These are phyloP conservation scores for Schizopygopsis malacanthus DNA, from an alignment of 2,797 vertebrate species.

Conservation along the genomic window DNA sequence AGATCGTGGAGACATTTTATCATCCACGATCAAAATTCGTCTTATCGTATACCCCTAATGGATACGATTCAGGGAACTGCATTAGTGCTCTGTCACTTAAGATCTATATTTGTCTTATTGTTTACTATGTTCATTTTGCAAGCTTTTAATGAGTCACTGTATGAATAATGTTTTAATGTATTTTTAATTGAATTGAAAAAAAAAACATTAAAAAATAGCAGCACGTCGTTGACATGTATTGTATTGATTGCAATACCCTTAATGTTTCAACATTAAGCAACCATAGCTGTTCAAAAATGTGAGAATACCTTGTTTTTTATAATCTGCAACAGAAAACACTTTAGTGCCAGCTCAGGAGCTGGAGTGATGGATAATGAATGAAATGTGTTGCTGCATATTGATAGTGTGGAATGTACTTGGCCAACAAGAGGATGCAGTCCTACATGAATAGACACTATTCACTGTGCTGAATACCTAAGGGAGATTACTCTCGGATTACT, in stretches of 20 bases:
- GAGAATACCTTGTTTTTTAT: not conserved
- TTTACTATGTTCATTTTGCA: not conserved
- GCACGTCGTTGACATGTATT: not conserved
- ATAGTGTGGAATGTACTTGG: slow-evolving; percentile 36
- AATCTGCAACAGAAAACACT: not conserved
- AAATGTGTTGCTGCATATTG: slow-evolving; percentile 20
- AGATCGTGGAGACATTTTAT: no score
- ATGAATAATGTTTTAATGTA: not conserved
- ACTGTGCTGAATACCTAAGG: slow-evolving; percentile 13
- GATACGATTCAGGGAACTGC: not conserved
- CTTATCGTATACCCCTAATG: not conserved
- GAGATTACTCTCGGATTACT: slow-evolving; percentile 2
- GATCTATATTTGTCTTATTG: not conserved
- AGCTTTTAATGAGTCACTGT: not conserved
- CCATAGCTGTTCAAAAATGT: not conserved
- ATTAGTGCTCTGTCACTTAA: not conserved
- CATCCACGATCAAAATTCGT: no score
- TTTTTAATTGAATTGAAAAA: not conserved
- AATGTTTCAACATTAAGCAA: not conserved
- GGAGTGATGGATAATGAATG: not conserved
- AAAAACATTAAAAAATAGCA: not conserved
- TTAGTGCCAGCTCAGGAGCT: not conserved
- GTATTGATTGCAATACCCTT: not conserved
- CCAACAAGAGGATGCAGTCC: slow-evolving; percentile 5
- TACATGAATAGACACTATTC: not conserved